Conservation (phyloP, 2,797 vertebrate species). For the Phrynocephalus vlangalii region DNA sequence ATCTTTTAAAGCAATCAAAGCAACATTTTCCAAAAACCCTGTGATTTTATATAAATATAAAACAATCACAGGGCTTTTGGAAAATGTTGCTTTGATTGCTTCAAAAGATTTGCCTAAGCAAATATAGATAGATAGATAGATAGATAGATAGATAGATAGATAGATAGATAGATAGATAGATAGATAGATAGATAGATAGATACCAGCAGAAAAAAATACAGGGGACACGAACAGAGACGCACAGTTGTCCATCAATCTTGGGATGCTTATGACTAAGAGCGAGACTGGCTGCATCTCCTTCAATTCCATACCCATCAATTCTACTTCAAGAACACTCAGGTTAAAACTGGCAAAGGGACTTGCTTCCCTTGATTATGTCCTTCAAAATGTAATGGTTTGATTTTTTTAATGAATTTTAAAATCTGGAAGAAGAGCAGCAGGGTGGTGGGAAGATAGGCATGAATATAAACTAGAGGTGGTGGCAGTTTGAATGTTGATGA, state of each 20-base stretch:
- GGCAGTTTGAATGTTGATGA: neutral
- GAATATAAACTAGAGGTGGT: neutral
- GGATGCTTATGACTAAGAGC: neutral
- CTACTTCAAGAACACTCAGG: neutral
- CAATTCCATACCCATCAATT: neutral
- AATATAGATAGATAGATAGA: neutral
- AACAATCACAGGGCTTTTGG: constrained; percentile 1
- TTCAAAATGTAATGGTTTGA: neutral
- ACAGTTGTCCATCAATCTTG: neutral
- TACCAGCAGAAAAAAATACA: neutral
- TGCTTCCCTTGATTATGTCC: neutral
- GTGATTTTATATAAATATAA: constrained; percentile 15
- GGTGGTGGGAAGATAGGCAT: neutral
- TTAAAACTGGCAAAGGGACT: neutral
- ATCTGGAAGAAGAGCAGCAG: neutral
- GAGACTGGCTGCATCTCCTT: neutral
- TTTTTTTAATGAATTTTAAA: neutral
- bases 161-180: too few species aligned
- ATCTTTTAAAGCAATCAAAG: constrained; percentile 34
- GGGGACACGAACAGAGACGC: neutral
- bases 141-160: too few species aligned
- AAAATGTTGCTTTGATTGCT: constrained; percentile 44
- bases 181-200: too few species aligned
- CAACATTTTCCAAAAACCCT: constrained; percentile 32
- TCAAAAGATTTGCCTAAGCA: constrained; percentile 32